Evolutionary conservation across 2,888 invertebrate genomes (phyloP).

Genomic region (Polymixis flavicincta): DNA sequence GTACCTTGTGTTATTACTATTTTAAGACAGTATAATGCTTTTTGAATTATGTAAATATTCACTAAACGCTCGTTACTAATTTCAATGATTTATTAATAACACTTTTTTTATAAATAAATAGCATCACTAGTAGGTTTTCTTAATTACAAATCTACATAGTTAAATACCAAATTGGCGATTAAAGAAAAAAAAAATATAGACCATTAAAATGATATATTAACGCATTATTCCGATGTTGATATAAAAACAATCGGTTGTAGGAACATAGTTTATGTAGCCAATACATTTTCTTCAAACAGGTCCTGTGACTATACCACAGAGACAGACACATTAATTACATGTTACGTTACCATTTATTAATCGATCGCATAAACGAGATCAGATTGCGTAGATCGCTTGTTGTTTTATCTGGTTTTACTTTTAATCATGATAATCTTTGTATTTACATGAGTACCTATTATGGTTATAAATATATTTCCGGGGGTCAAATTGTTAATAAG

Average conservation of each 20-base stretch:
- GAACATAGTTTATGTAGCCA: slow-evolving; percentile 11
- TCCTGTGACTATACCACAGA: slow-evolving; percentile 23
- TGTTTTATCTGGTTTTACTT: slow-evolving; percentile 38
- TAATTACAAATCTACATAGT: slow-evolving; percentile 30
- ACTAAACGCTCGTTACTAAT: neutral
- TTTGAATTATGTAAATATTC: too few relatives aligned
- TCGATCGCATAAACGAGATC: slow-evolving; percentile 52
- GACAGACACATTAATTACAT: slow-evolving; percentile 55
- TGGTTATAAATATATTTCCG: neutral
- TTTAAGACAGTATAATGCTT: too few relatives aligned
- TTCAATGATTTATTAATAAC: neutral
- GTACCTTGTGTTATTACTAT: too few relatives aligned
- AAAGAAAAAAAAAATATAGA: slow-evolving; percentile 5
- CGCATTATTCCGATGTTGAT: neutral
- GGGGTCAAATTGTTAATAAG: neutral
- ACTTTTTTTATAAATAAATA: neutral
- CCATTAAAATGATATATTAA: slow-evolving; percentile 19
- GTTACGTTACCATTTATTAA: slow-evolving; percentile 58
- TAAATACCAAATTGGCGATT: neutral
- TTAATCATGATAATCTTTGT: slow-evolving; percentile 1
- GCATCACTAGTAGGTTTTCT: slow-evolving; percentile 9
- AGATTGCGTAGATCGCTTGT: slow-evolving; percentile 33
- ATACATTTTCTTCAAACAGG: slow-evolving; percentile 53
- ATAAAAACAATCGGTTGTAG: slow-evolving; percentile 30
- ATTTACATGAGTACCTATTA: neutral